Base-by-base conservation (phyloP, 2,888 invertebrate genomes). In the Hydrotaea diabolus region DNA sequence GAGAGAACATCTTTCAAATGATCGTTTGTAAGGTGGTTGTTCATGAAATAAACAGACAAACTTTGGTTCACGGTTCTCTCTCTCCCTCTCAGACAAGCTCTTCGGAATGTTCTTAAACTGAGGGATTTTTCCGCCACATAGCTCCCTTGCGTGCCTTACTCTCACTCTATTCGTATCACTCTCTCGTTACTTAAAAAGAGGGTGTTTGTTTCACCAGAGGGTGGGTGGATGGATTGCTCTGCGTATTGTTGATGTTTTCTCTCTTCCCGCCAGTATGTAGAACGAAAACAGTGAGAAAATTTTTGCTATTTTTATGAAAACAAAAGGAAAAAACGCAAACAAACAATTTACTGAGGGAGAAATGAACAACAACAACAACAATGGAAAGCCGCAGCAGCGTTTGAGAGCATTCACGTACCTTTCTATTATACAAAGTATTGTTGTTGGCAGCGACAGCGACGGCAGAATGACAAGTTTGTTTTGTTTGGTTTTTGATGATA, bases 401-500 rank as follows among this genome's bases (percentile, higher is more conserved):
- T 4, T 49, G 55, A 53, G 49, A 23, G 31, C 49, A 66, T 31
- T 66, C 53, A 77, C 43, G 46, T 66, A 19, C 11, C 7, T 8
- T 11, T 36, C 36, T 36, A 8, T 31, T 21, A 77, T 71, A 77
- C 71, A 26, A 55, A 43, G 43, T 64, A 43, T 59, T 31, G 77
- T 13, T 49, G 57, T 75, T 75, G n/a, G n/a, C 55, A 15, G 21
- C 36, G 26, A 19, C 11, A 15, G 39, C 36, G 36, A 9, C 39
- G 8, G 4, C 4, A 1, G 39, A 39, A 36, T 66, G 43, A 66
- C 46, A 49, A 66, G 39, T 1, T n/a, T n/a, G n/a, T n/a, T n/a
- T n/a, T n/a, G n/a, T 31, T 31, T 31, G 55, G 17, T 19, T 75
- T 17, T 66, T 77, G 55, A 55, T 69, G 17, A 77, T 39, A 77